A percentile compares a stretch with the other conserved stretches of the same genome.
These are phyloP conservation scores for Aulostomus chinensis DNA, from an alignment of 2,797 vertebrate species.

Conservation along the genomic window DNA sequence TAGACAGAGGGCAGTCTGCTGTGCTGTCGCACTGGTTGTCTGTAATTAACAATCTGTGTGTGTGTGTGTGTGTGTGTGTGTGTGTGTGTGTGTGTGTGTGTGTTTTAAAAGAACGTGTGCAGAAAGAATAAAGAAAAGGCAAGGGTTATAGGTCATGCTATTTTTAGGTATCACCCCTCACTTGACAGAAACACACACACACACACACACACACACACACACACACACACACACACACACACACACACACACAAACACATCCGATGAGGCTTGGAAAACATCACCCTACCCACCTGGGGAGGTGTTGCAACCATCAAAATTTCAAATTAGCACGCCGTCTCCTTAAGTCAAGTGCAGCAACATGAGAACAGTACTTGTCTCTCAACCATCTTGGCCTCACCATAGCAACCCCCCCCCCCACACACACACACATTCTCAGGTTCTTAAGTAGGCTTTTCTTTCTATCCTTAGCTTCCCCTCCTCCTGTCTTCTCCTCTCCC, in stretches of 20 bases:
- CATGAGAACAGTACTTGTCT: slow-evolving; percentile 28
- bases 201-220: too few relatives aligned
- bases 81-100: too few relatives aligned
- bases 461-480: slow-evolving; percentile 68
- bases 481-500: slow-evolving; percentile 23
- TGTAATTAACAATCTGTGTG: slow-evolving; percentile 34
- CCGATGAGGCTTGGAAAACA: too few relatives aligned
- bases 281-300: too few relatives aligned
- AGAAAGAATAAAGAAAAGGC: too few relatives aligned
- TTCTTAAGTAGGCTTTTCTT: slow-evolving; percentile 77
- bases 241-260: too few relatives aligned
- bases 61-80: neutral
- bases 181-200: too few relatives aligned
- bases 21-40: slow-evolving; percentile 40
- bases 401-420: slow-evolving; percentile 31
- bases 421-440: slow-evolving; percentile 12
- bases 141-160: too few relatives aligned
- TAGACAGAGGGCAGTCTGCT: slow-evolving; percentile 13
- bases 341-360: slow-evolving; percentile 16
- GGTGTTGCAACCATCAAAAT: too few relatives aligned
- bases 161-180: too few relatives aligned
- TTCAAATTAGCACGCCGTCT: slow-evolving; percentile 3
- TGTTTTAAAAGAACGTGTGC: too few relatives aligned
- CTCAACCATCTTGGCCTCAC: slow-evolving; percentile 33
- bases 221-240: too few relatives aligned